Conservation (phyloP, 1,140 invertebrate species). For the Belonocnema kinseyi region DNA sequence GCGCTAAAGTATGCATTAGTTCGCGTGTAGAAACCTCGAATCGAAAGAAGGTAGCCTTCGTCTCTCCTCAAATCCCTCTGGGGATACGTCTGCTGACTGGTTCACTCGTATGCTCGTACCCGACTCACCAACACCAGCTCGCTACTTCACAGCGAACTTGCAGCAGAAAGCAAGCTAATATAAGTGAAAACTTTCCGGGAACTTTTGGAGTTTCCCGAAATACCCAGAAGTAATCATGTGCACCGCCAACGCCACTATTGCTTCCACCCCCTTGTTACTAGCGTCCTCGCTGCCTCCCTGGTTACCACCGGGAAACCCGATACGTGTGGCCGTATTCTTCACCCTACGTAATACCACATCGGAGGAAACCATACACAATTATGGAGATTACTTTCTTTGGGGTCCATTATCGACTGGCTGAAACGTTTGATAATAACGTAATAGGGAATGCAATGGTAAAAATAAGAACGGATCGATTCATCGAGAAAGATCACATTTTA, state of each 20-base stretch:
- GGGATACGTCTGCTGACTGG: too few species aligned
- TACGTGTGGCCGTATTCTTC: slow-evolving; percentile 28
- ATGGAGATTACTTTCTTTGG: slow-evolving; percentile 22
- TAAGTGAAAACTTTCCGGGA: slow-evolving; percentile 50
- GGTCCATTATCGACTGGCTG: not conserved
- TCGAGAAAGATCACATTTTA: slow-evolving; percentile 21
- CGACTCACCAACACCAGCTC: slow-evolving; percentile 16
- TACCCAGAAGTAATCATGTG: slow-evolving; percentile 56
- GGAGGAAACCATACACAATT: slow-evolving; percentile 26
- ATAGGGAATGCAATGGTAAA: not conserved
- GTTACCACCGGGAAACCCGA: slow-evolving; percentile 45
- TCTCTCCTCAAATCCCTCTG: too few species aligned
- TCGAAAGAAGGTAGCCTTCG: slow-evolving; percentile 11
- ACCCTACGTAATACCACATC: slow-evolving; percentile 22
- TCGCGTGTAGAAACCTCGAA: not conserved
- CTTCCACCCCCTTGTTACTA: not conserved
- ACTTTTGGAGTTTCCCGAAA: slow-evolving; percentile 59
- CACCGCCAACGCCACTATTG: slow-evolving; percentile 10
- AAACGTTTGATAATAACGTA: not conserved
- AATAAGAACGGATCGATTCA: not conserved
- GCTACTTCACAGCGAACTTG: slow-evolving; percentile 4
- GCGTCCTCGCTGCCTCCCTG: slow-evolving; percentile 31
- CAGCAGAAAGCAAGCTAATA: slow-evolving; percentile 45
- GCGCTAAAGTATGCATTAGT: slow-evolving; percentile 25
- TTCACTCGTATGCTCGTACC: not conserved